These are phyloP conservation scores for Antitype chi DNA, from an alignment of 2,888 invertebrate species.

Conservation along the genomic window DNA sequence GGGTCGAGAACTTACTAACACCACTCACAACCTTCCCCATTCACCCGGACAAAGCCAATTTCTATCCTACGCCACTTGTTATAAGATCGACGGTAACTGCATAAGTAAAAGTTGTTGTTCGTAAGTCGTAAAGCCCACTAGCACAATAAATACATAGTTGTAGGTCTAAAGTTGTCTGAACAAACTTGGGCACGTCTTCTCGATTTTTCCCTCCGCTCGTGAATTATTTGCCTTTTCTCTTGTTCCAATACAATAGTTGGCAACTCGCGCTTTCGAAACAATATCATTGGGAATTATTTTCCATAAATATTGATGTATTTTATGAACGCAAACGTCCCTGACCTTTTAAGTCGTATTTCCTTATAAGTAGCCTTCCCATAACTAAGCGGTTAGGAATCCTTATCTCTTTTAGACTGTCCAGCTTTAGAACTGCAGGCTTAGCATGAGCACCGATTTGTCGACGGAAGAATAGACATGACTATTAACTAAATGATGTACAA, in stretches of 20 bases:
- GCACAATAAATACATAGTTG: slow-evolving; percentile 87
- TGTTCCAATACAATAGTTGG: slow-evolving; percentile 72
- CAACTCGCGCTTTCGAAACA: slow-evolving; percentile 62
- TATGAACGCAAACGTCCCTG: slow-evolving; percentile 11
- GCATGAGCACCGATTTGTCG: no score
- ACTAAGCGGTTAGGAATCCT: no score
- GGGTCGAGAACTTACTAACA: slow-evolving; percentile 69
- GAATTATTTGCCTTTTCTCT: slow-evolving; percentile 80
- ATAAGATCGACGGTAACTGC: slow-evolving; percentile 50
- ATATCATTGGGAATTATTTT: slow-evolving; percentile 54
- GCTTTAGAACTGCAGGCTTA: no score
- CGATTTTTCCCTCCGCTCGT: slow-evolving; percentile 79
- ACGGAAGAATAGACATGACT: no score
- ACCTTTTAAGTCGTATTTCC: slow-evolving; percentile 11
- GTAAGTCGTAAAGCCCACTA: slow-evolving; percentile 77
- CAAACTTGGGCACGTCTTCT: slow-evolving; percentile 77
- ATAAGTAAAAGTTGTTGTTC: slow-evolving; percentile 39
- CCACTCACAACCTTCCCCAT: slow-evolving; percentile 53
- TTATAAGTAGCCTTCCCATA: background rate
- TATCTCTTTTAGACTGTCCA: background rate
- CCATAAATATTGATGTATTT: slow-evolving; percentile 35
- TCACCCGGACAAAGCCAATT: slow-evolving; percentile 19
- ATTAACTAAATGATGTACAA: no score
- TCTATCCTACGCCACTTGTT: slow-evolving; percentile 51
- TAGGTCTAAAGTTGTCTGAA: slow-evolving; percentile 78